Evolutionary conservation across 2,113 vertebrate genomes (phyloP).

Genomic region (Protobothrops flavoviridis): DNA sequence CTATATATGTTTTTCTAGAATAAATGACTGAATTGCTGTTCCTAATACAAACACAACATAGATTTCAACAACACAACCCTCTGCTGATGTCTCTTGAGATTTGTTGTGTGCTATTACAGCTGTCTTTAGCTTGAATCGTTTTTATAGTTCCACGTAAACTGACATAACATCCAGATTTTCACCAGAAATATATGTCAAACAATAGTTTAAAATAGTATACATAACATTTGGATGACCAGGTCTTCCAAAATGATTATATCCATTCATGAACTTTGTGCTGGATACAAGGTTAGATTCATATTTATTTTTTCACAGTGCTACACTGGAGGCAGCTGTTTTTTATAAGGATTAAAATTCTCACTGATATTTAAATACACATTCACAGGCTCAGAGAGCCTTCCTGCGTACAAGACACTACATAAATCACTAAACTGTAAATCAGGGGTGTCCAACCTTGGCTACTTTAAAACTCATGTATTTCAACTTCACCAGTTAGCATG

Average conservation of each 20-base stretch:
- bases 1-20: conserved; percentile 1
- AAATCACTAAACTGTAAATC: not conserved
- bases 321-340: not conserved
- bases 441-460: not conserved
- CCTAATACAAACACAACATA: not conserved
- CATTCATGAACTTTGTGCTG: not conserved
- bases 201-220: not conserved
- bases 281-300: not conserved
- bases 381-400: not conserved
- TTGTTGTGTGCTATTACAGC: not conserved
- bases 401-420: not conserved
- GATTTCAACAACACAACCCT: conserved; percentile 7
- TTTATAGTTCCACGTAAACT: conserved; percentile 9
- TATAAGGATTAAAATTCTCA: not conserved
- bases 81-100: not conserved
- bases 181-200: not conserved
- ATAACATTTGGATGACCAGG: not conserved
- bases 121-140: not conserved
- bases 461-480: not conserved
- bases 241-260: not conserved
- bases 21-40: conserved; percentile 36
- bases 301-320: not conserved
- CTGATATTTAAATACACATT: not conserved
- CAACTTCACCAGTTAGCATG: too few species aligned
- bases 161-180: not conserved